Evolutionary conservation across 1,140 invertebrate species (phyloP), one percentile per base, ranked within the genome.

Genomic region (Ceratoteleas bidentatus): DNA sequence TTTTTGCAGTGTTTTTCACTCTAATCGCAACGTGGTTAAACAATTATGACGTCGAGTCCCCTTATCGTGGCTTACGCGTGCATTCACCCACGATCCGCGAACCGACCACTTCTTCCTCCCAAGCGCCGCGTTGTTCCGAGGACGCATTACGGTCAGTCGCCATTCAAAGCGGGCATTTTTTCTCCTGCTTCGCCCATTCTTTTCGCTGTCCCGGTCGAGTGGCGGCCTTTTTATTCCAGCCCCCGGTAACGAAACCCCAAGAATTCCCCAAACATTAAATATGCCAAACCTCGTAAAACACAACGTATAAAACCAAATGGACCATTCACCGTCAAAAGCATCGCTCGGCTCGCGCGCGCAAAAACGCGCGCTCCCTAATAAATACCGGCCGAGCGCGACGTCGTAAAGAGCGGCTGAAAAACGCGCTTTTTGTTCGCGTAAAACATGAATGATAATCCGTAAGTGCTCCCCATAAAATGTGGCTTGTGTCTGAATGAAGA

Each of bases 391-490:
- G 52, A 70, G 66, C 60, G 66, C 66, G 66, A 78, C 60, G 52
- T 70, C 75, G 60, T 78, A 78, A 70, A 78, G 75, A 52, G 53
- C 43, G 66, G 34, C 56, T 58, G 62, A 56, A 68, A 66, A 80
- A 80, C 56, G 62, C 68, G 68, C 62, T 80, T 80, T 73, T 80
- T 73, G 61, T 66, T 64, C 69, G 50, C 60, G 64, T 68, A 68
- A 73, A 62, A 68, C 77, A 74, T 69, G 69, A 80, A 80, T 56
- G 65, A 81, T 74, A 81, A 81, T 74, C 62, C 77, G 64, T 68
- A 74, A 80, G 57, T 80, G 58, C 69, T 69, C 33, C 13, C 50
- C 45, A 74, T 80, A 73, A 80, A 73, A 80, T 57, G 77, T 65
- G 58, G 38, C 32, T 16, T 24, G 69, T 15, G 66, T 74, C 58